Base-by-base conservation (phyloP, 1,140 invertebrate genomes). In the Lanistes nyassanus region DNA sequence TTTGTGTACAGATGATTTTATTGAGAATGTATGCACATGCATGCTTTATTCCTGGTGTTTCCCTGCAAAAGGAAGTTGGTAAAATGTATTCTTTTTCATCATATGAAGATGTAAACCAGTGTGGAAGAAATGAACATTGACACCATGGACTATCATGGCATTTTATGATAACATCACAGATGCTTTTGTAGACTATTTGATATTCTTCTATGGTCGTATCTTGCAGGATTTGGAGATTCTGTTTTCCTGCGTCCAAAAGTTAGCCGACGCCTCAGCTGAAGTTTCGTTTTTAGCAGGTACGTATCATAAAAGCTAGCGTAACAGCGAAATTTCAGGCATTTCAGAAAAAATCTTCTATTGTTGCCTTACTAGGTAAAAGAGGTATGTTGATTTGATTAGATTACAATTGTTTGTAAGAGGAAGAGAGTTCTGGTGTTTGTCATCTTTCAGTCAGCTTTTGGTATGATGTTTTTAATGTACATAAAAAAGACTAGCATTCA, bases 261-360 rank as follows among this genome's bases (percentile, higher is more conserved):
- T 72, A n/a, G 56, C 37, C 11, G 70, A 72, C 39, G 53, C 70
- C 31, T 72, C 70, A 60, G 70, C 70, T 13, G 70, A 72, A 72
- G 70, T 72, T 7, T 53, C 70, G 3, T 72, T 72, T n/a, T 55
- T 72, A 2, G 26, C 70, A 60, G 70, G 70, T 72, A 56, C 1
- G 23, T n/a, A 60, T 60, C 29, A 31, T 16, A 26, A n/a, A 23
- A 31, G 9, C 9, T 1, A 60, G n/a, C 11, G 56, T 60, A n/a
- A n/a, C n/a, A n/a, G n/a, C n/a, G 29, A 11, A 11, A 19, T 60
- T 11, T n/a, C 56, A 72, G n/a, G 55, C 42, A 53, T 26, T 29
- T 69, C 7, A 29, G 29, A 65, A 23, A 65, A 23, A 65, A 23
- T 5, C 65, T 19, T 39, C 37, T 34, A 65, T 65, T 31, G 21